phyloP scores from a whole-genome alignment of 1,140 invertebrate genomes.

The Musca vetustissima region DNA sequence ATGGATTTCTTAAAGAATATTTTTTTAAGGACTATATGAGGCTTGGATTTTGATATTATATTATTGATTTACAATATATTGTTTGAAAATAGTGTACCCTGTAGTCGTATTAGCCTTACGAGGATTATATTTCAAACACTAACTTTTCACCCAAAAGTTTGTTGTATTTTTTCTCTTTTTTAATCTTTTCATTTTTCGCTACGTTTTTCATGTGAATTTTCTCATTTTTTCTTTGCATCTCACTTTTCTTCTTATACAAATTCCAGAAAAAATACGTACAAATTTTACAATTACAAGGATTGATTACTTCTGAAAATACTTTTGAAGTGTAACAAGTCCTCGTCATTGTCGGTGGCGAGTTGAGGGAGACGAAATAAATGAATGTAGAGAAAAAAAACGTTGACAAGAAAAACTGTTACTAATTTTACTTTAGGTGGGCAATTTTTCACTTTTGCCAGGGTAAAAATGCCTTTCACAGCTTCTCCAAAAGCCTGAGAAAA shows the following conservation, averaged over 20 bases:
- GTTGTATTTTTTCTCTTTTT: conserved; percentile 7
- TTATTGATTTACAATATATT: too few species aligned
- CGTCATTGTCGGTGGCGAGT: too few species aligned
- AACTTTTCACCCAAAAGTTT: background rate
- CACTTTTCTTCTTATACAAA: background rate
- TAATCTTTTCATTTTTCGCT: conserved; percentile 52
- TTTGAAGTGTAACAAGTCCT: conserved; percentile 19
- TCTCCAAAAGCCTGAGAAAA: too few species aligned
- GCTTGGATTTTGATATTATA: too few species aligned
- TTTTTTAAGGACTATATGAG: too few species aligned
- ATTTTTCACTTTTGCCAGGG: conserved; percentile 43
- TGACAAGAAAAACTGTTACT: conserved; percentile 9
- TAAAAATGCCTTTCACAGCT: too few species aligned
- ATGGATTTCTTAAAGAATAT: too few species aligned
- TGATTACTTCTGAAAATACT: conserved; percentile 56
- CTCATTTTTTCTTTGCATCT: background rate
- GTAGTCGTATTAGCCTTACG: background rate
- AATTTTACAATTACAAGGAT: conserved; percentile 53
- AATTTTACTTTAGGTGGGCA: conserved; percentile 49
- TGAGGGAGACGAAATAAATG: conserved; percentile 21
- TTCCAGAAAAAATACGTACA: background rate
- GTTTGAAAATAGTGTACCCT: too few species aligned
- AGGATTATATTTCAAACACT: background rate
- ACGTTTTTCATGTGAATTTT: conserved; percentile 48
- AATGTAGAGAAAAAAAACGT: conserved; percentile 5